Base-by-base conservation (phyloP, 64 coral and sea anemone genomes). In the Stylophora pistillata region DNA sequence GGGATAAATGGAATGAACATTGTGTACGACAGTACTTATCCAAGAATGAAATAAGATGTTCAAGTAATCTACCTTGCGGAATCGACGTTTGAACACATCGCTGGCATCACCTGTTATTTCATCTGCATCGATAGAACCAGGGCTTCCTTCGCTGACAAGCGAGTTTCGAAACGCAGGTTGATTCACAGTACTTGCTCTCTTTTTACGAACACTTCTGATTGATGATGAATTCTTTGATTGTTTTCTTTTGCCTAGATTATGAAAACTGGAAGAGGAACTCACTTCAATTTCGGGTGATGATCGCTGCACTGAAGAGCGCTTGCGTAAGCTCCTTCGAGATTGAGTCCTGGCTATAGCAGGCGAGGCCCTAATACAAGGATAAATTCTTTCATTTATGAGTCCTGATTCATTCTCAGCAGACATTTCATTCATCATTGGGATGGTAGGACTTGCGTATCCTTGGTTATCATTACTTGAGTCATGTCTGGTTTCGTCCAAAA, bases 31-130 rank as follows among this genome's bases (percentile, higher is more conserved):
- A 47, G 37, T 47, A 7, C 37, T 47, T 47, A 47, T 47, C 37
- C 37, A 47, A 47, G 37, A 47, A 71, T 71, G 10, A 13, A 37
- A 73, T 15, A 4, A 34, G 1, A 17, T 58, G 15, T 10, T 21
- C 13, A 13, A 11, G 52, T 1, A n/a, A 29, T 30, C 27, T 84
- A 84, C 80, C 80, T 84, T 70, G 33, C 80, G 80, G 25, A 84
- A 70, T 70, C 62, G 80, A 27, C 62, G 80, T 53, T 16, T 84
- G 61, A 69, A 84, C 34, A 84, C 12, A 13, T 84, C 80, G 53
- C 18, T 84, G 47, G 59, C 41, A 47, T 84, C 80, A 23, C 20
- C 27, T 55, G 69, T 70, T 21, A 84, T 14, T 5, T 69, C 12
- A 15, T 23, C 13, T 16, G 80, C 69, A 13, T 63, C 18, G 7